Conservation (phyloP, 30 jellyfish, hydroid and myxozoan genomes). For the Turritopsis dohrnii region DNA sequence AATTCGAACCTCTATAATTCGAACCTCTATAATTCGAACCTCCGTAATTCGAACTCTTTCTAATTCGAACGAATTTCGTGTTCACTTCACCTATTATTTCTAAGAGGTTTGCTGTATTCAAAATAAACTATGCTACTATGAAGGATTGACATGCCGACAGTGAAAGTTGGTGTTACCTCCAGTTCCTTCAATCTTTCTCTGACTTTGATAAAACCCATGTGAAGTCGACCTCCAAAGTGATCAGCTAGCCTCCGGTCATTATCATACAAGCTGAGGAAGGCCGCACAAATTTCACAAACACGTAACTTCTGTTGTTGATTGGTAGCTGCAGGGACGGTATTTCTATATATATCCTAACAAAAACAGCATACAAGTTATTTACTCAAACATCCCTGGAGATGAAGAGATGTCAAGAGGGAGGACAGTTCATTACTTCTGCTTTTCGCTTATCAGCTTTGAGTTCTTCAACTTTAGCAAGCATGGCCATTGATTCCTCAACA, state of each 20-base stretch:
- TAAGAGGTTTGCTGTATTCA: no score
- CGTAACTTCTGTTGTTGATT: conserved; percentile 94
- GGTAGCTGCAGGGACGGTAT: conserved; percentile 85
- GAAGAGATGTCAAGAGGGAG: no score
- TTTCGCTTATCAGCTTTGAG: conserved; percentile 72
- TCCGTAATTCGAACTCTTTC: no score
- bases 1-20: no score
- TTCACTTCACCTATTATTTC: not conserved
- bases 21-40: no score
- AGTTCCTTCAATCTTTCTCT: conserved; percentile 81
- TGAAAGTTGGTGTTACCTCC: conserved; percentile 33
- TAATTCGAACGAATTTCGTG: no score
- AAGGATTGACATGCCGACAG: not conserved
- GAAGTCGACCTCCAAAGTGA: conserved; percentile 98
- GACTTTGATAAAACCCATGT: conserved; percentile 94
- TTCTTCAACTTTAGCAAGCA: conserved; percentile 83
- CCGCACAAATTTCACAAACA: conserved; percentile 99
- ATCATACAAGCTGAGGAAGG: conserved; percentile 91
- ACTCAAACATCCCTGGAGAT: not conserved
- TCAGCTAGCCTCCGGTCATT: conserved; percentile 97
- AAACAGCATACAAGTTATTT: not conserved
- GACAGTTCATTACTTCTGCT: conserved; percentile 83
- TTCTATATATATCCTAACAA: conserved; percentile 72
- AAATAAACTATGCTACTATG: no score
- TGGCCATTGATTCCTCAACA: conserved; percentile 92